A percentile compares a stretch with the other conserved stretches of the same genome.
These are phyloP conservation scores for Hylaea fasciaria DNA, from an alignment of 2,888 invertebrate species.

Conservation along the genomic window DNA sequence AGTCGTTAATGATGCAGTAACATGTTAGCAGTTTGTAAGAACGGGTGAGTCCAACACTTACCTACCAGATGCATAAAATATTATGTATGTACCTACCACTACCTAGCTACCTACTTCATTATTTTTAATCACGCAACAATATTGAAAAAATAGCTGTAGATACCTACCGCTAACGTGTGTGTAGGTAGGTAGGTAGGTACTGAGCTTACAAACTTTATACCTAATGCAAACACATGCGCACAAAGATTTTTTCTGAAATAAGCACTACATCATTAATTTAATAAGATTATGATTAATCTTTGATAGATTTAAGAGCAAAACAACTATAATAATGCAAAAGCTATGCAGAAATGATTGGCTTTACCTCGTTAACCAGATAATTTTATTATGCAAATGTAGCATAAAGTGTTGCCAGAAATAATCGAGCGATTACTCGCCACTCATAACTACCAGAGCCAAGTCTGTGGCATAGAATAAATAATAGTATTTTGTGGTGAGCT, in stretches of 20 bases:
- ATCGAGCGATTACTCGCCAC: slow-evolving; percentile 65
- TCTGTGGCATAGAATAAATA: too few relatives aligned
- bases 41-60: neutral
- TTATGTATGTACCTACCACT: too few relatives aligned
- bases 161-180: too few relatives aligned
- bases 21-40: too few relatives aligned
- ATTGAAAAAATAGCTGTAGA: too few relatives aligned
- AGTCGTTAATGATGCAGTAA: slow-evolving; percentile 26
- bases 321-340: slow-evolving; percentile 36
- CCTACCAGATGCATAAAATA: too few relatives aligned
- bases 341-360: slow-evolving; percentile 42
- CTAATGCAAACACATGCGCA: too few relatives aligned
- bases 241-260: slow-evolving; percentile 1
- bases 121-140: too few relatives aligned
- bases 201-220: too few relatives aligned
- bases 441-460: slow-evolving; percentile 54
- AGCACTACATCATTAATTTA: slow-evolving; percentile 11
- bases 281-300: slow-evolving; percentile 27
- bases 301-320: slow-evolving; percentile 35
- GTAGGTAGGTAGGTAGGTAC: too few relatives aligned
- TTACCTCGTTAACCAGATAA: slow-evolving; percentile 52
- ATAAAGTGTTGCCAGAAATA: slow-evolving; percentile 81
- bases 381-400: slow-evolving; percentile 83
- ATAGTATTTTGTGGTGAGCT: too few relatives aligned
- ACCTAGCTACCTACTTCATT: too few relatives aligned